A percentile compares a stretch with the other conserved stretches of the same genome.
These are phyloP conservation scores for Aplysia californica DNA, from an alignment of 1,140 invertebrate species.

Conservation along the genomic window DNA sequence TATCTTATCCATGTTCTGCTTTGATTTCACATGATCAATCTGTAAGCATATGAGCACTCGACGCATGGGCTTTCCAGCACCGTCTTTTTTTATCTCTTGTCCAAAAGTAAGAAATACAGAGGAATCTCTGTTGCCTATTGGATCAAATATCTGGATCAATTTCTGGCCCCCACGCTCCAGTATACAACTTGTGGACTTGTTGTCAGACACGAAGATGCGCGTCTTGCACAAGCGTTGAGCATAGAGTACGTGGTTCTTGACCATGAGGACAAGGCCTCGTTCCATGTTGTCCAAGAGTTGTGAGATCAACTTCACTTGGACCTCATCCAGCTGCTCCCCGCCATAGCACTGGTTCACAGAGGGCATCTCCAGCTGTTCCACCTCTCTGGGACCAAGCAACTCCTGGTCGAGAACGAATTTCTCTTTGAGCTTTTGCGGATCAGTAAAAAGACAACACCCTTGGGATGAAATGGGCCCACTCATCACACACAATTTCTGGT, in stretches of 20 bases:
- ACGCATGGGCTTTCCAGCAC: not conserved
- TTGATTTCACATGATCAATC: not conserved
- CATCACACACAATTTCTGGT: no score
- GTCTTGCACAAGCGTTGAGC: conserved; percentile 15
- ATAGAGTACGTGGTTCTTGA: conserved; percentile 10
- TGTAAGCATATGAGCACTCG: not conserved
- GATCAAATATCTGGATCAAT: conserved; percentile 10
- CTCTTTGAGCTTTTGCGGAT: not conserved
- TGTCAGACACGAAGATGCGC: conserved; percentile 7
- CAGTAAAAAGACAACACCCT: conserved; percentile 1
- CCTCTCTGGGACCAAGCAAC: conserved; percentile 5
- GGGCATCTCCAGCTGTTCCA: conserved; percentile 1
- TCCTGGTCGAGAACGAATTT: not conserved
- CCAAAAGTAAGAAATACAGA: conserved; percentile 4
- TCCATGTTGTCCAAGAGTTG: conserved; percentile 16
- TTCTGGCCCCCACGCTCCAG: not conserved
- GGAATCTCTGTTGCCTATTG: not conserved
- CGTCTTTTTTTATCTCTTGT: conserved; percentile 9
- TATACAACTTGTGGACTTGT: not conserved
- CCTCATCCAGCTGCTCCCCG: not conserved
- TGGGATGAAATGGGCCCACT: not conserved
- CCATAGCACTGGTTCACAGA: not conserved
- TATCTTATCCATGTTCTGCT: not conserved
- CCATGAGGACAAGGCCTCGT: conserved; percentile 6
- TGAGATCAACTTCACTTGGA: not conserved